Percentiles rank a stretch among this genome's conserved stretches.
Conservation (phyloP, 1,140 invertebrate genomes). For the Drosophila nikananu region DNA sequence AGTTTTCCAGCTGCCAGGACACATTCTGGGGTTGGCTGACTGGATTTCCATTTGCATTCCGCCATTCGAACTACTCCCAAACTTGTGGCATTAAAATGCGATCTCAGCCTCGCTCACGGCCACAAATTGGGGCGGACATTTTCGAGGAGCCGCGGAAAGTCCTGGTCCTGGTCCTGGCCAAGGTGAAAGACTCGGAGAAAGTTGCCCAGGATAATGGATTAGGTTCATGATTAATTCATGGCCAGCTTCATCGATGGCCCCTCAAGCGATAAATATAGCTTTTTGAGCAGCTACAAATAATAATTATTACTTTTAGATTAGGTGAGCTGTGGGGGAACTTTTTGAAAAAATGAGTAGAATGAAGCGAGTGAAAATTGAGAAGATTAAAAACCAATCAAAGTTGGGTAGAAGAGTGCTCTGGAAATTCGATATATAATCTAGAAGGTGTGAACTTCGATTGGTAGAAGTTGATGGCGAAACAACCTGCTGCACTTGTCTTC, state of each 20-base stretch:
- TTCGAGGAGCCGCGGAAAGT: not conserved
- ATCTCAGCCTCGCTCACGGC: constrained; percentile 36
- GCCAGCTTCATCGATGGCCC: constrained; percentile 15
- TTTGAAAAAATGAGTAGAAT: no score
- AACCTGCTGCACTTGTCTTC: no score
- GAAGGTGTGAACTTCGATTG: not conserved
- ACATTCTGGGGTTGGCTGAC: constrained; percentile 7
- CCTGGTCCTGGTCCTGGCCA: constrained; percentile 1
- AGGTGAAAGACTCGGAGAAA: constrained; percentile 15
- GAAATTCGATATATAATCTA: not conserved
- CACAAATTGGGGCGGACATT: constrained; percentile 32
- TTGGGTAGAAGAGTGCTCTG: not conserved
- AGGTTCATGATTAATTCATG: constrained; percentile 43
- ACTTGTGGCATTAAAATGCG: constrained; percentile 57
- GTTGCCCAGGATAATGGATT: constrained; percentile 27
- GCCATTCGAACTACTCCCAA: constrained; percentile 20
- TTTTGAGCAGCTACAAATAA: constrained; percentile 18
- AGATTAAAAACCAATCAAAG: not conserved
- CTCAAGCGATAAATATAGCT: constrained; percentile 6
- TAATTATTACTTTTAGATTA: not conserved
- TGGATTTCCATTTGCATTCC: constrained; percentile 28
- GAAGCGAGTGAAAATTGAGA: not conserved
- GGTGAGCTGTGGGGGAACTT: not conserved
- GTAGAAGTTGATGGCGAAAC: no score
- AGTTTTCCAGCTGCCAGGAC: constrained; percentile 28